Evolutionary conservation across 1,140 invertebrate species (phyloP).

Genomic region (Hyles euphorbiae): DNA sequence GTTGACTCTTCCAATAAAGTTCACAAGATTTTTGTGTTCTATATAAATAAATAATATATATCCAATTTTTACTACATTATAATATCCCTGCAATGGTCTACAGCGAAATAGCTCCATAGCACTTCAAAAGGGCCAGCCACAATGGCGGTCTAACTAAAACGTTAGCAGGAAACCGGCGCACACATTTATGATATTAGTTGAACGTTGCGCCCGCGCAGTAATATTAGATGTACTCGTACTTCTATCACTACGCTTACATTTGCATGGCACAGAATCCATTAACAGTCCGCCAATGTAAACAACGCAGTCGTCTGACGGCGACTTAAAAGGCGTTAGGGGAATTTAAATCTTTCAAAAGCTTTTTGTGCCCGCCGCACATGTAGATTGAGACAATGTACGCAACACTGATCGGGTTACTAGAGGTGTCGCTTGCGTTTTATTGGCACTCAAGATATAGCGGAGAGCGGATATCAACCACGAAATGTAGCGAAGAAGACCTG

Average conservation of each 20-base stretch:
- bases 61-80: too few relatives aligned
- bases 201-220: conserved; percentile 6
- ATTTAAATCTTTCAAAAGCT: conserved; percentile 33
- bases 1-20: too few relatives aligned
- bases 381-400: conserved; percentile 26
- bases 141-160: too few relatives aligned
- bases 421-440: not conserved
- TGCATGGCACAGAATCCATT: conserved; percentile 44
- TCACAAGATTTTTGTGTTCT: too few relatives aligned
- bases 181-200: conserved; percentile 11
- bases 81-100: too few relatives aligned
- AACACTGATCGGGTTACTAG: conserved; percentile 4
- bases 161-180: not conserved
- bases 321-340: conserved; percentile 46
- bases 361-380: conserved; percentile 36
- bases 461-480: too few relatives aligned
- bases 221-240: conserved; percentile 28
- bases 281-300: conserved; percentile 45
- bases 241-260: conserved; percentile 38
- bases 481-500: too few relatives aligned
- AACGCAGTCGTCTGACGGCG: conserved; percentile 35
- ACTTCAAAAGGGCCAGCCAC: too few relatives aligned
- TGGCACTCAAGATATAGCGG: not conserved
- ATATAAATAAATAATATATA: too few relatives aligned
- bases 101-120: too few relatives aligned